Conservation (phyloP, 2,888 invertebrate species). For the Cistogaster globosa region DNA sequence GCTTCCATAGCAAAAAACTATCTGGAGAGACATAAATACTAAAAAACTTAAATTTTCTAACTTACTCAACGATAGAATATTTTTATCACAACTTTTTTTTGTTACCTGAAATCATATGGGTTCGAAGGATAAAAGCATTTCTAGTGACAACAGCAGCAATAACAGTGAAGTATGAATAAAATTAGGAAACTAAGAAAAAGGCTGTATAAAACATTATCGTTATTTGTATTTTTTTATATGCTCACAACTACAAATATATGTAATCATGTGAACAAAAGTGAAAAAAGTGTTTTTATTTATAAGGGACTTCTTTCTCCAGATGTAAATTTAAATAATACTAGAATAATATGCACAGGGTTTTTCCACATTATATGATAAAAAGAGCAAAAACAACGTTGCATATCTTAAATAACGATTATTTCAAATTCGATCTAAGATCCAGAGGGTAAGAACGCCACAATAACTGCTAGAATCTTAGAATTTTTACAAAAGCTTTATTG, state of each 20-base stretch:
- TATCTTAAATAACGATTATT: no score
- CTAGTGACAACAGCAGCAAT: constrained; percentile 15
- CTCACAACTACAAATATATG: constrained; percentile 47
- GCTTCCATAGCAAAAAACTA: constrained; percentile 54
- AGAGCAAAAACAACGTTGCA: no score
- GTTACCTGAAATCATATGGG: constrained; percentile 17
- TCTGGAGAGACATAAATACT: constrained; percentile 70
- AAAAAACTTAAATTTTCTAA: constrained; percentile 67
- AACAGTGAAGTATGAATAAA: neutral
- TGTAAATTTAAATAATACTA: no score
- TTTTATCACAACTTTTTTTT: constrained; percentile 21
- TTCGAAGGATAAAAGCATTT: constrained; percentile 47
- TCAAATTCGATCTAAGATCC: no score
- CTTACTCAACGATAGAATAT: constrained; percentile 59
- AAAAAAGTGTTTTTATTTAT: no score
- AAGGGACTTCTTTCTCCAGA: no score
- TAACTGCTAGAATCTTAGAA: no score
- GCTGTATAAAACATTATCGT: constrained; percentile 51
- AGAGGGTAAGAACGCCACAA: no score
- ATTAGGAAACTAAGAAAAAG: constrained; percentile 16
- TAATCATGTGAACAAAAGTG: constrained; percentile 40
- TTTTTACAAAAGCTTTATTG: no score
- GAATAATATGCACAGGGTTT: no score
- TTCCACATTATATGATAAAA: no score
- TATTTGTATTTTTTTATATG: constrained; percentile 41